These are phyloP conservation scores for Oegoconia quadripuncta DNA, from an alignment of 2,888 invertebrate species.

Conservation along the genomic window DNA sequence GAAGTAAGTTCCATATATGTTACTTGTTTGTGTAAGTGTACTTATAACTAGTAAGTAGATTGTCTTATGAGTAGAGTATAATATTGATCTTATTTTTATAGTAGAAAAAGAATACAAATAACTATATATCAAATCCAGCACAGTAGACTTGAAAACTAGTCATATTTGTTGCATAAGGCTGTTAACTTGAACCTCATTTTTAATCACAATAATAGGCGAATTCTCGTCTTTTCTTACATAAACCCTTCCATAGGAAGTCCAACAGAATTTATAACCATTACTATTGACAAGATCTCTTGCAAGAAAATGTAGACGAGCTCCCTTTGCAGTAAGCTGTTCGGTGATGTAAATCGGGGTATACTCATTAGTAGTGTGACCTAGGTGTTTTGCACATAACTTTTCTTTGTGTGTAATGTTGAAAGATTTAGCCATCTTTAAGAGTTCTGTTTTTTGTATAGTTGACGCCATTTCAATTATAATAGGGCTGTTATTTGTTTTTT, in stretches of 20 bases:
- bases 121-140: no score
- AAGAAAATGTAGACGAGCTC: slow-evolving; percentile 7
- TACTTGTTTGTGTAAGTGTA: no score
- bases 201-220: slow-evolving; percentile 10
- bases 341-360: slow-evolving; percentile 6
- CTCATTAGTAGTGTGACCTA: slow-evolving; percentile 12
- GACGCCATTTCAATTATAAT: slow-evolving; percentile 9
- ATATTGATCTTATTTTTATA: no score
- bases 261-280: slow-evolving; percentile 9
- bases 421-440: slow-evolving; percentile 11
- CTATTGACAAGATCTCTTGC: slow-evolving; percentile 7
- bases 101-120: no score
- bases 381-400: slow-evolving; percentile 16
- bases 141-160: no score
- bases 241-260: slow-evolving; percentile 14
- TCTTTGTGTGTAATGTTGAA: slow-evolving; percentile 15
- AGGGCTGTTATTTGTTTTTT: slow-evolving; percentile 2
- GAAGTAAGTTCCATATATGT: no score
- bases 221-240: slow-evolving; percentile 11
- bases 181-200: slow-evolving; percentile 6
- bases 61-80: no score
- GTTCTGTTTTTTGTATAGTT: slow-evolving; percentile 5
- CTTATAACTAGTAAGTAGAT: no score
- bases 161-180: background rate
- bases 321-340: slow-evolving; percentile 11